Evolutionary conservation across 2,888 invertebrate species (phyloP).

Genomic region (Clitarchus hookeri): DNA sequence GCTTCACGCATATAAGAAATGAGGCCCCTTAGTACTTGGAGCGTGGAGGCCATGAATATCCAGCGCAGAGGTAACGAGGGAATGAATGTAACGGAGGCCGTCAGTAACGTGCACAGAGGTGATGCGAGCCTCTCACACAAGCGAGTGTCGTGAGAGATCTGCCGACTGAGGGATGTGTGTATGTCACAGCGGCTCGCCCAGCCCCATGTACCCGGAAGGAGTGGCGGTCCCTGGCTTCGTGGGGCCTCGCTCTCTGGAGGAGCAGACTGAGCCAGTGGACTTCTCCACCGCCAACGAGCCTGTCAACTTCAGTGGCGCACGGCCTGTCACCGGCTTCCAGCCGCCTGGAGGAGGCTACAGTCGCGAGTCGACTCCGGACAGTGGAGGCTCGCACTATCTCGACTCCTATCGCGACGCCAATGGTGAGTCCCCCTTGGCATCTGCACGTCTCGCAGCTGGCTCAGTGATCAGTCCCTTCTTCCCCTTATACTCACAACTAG

Average conservation of each 20-base stretch:
- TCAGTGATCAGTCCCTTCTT: too few species aligned
- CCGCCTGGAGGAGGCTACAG: slow-evolving; percentile 62
- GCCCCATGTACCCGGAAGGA: slow-evolving; percentile 62
- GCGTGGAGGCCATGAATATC: too few species aligned
- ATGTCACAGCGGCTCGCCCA: slow-evolving; percentile 58
- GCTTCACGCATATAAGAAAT: too few species aligned
- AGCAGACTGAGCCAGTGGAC: slow-evolving; percentile 74
- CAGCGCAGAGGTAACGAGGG: too few species aligned
- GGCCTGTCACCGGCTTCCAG: slow-evolving; percentile 38
- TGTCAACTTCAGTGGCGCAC: slow-evolving; percentile 61
- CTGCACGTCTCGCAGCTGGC: not conserved
- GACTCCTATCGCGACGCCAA: slow-evolving; percentile 85
- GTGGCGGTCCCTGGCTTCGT: slow-evolving; percentile 59
- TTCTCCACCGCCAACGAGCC: slow-evolving; percentile 69
- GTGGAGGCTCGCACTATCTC: slow-evolving; percentile 86
- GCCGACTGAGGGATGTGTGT: not conserved
- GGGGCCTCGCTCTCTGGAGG: slow-evolving; percentile 62
- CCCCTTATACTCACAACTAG: too few species aligned
- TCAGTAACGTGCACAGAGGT: not conserved
- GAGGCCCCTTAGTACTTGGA: too few species aligned
- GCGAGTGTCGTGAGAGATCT: too few species aligned
- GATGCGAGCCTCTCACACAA: not conserved
- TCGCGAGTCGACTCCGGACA: slow-evolving; percentile 87
- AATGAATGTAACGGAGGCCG: not conserved
- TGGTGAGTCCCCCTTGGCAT: slow-evolving; percentile 60